These are phyloP conservation scores for Diachrysia chrysitis DNA, from an alignment of 2,888 invertebrate genomes.

Conservation along the genomic window DNA sequence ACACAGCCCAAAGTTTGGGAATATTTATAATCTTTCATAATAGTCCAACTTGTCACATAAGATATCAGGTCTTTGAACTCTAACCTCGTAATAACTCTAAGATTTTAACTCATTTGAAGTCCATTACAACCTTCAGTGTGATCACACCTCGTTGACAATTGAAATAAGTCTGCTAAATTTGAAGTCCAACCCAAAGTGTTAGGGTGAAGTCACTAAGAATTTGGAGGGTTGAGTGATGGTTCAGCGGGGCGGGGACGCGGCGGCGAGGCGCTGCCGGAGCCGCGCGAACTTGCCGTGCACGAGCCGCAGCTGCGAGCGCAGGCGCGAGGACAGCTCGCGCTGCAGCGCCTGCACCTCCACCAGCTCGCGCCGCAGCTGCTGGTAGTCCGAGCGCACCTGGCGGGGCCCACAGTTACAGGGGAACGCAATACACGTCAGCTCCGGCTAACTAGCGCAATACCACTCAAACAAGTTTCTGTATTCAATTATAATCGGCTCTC, in stretches of 20 bases:
- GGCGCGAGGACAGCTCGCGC: conserved; percentile 93
- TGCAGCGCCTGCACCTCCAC: conserved; percentile 94
- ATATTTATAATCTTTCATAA: conserved; percentile 29
- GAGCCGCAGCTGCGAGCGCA: conserved; percentile 92
- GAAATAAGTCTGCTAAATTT: conserved; percentile 32
- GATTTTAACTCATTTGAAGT: neutral
- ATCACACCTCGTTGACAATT: neutral
- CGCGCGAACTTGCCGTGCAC: conserved; percentile 93
- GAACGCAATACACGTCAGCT: conserved; percentile 39
- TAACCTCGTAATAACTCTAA: neutral
- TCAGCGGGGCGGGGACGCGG: conserved; percentile 80
- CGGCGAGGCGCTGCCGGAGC: conserved; percentile 92
- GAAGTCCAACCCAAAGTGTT: conserved; percentile 32
- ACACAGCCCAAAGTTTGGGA: conserved; percentile 21
- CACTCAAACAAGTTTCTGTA: no score
- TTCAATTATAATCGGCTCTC: neutral
- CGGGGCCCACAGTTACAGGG: conserved; percentile 14
- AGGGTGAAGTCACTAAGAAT: conserved; percentile 26
- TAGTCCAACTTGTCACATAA: conserved; percentile 13
- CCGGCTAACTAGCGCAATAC: conserved; percentile 42
- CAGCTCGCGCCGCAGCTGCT: conserved; percentile 93
- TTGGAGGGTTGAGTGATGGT: conserved; percentile 28
- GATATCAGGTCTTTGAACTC: conserved; percentile 13
- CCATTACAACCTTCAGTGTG: neutral
- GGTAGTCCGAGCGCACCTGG: conserved; percentile 93